Conservation (phyloP, 2,113 vertebrate genomes). For the Solea senegalensis region DNA sequence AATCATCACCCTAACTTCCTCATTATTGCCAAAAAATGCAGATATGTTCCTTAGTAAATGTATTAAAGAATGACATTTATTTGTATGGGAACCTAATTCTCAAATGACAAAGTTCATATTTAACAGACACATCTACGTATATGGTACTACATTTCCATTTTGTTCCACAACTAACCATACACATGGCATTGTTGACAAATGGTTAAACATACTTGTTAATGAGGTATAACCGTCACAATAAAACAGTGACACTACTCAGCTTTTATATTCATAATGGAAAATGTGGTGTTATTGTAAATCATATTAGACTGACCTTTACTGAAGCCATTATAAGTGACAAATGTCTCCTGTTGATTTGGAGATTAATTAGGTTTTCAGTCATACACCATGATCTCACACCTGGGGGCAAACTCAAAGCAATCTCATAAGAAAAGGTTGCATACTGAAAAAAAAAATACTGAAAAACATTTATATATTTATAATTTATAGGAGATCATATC, state of each 20-base stretch:
- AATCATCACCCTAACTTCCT: no score
- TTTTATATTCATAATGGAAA: constrained; percentile 3
- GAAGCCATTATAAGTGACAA: constrained; percentile 1
- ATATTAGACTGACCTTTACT: constrained; percentile 26
- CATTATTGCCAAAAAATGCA: no score
- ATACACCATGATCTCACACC: constrained; percentile 20
- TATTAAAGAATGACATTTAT: no score
- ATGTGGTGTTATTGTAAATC: constrained; percentile 36
- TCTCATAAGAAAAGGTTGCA: background rate
- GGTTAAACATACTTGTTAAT: background rate
- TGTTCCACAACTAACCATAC: background rate
- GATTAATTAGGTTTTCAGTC: constrained; percentile 50
- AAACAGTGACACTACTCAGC: background rate
- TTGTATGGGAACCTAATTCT: no score
- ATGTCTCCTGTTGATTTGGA: constrained; percentile 15
- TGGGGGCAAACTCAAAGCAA: constrained; percentile 7
- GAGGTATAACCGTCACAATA: background rate
- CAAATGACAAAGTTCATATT: no score
- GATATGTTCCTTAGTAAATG: no score
- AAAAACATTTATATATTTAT: no score
- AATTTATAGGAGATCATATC: background rate
- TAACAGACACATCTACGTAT: no score
- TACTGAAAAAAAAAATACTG: background rate
- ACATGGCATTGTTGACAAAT: background rate
- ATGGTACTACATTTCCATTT: no score